A percentile compares a stretch with the other conserved stretches of the same genome.
Evolutionary conservation across 2,797 vertebrate species (phyloP).

Genomic region (Chromis chromis): DNA sequence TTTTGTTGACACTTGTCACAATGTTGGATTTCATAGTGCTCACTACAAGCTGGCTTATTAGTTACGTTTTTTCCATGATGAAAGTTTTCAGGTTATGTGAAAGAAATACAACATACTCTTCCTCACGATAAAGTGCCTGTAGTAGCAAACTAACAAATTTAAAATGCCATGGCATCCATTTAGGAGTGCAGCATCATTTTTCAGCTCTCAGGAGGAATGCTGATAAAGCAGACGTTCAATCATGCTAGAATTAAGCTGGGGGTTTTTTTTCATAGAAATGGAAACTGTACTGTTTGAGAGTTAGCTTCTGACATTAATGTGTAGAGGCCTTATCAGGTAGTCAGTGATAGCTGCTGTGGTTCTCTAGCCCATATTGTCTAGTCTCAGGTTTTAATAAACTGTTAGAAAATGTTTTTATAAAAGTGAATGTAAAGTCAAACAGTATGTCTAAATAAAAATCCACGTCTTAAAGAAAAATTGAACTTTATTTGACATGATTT

Average conservation of each 20-base stretch:
- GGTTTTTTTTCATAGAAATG: slow-evolving; percentile 15
- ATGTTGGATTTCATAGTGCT: not conserved
- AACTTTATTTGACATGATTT: slow-evolving; percentile 56
- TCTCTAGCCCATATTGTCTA: slow-evolving; percentile 10
- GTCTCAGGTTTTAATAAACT: slow-evolving; percentile 54
- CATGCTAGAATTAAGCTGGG: slow-evolving; percentile 8
- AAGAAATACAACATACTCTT: slow-evolving; percentile 18
- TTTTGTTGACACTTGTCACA: not conserved
- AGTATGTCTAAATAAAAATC: slow-evolving; percentile 15
- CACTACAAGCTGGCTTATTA: not conserved
- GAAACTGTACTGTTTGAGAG: slow-evolving; percentile 8
- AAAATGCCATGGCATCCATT: slow-evolving; percentile 24
- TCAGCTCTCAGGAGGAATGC: slow-evolving; percentile 38
- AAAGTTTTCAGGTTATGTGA: slow-evolving; percentile 22
- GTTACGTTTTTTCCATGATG: not conserved
- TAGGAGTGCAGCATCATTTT: slow-evolving; percentile 24
- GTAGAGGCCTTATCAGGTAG: slow-evolving; percentile 15
- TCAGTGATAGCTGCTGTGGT: slow-evolving; percentile 2
- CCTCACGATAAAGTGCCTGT: slow-evolving; percentile 49
- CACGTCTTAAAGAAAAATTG: slow-evolving; percentile 34
- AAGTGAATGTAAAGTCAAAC: no score
- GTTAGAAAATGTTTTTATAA: slow-evolving; percentile 20
- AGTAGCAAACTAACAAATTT: slow-evolving; percentile 17
- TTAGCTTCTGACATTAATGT: slow-evolving; percentile 13
- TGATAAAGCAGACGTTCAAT: slow-evolving; percentile 28